Base-by-base conservation (phyloP, 2,888 invertebrate species). In the Chloroclystis v-ata region DNA sequence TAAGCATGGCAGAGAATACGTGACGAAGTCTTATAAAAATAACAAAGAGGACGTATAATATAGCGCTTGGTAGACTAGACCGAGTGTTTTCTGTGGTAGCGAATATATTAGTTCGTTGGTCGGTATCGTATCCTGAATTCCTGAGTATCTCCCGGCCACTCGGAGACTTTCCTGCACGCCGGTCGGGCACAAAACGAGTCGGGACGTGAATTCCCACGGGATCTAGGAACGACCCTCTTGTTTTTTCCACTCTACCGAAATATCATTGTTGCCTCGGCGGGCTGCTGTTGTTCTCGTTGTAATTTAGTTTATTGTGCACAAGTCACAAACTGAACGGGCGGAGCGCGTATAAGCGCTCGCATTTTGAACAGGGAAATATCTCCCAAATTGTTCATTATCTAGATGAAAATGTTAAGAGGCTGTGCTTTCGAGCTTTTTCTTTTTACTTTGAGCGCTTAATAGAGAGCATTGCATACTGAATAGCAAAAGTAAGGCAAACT, bases 301-400 rank as follows among this genome's bases (percentile, higher is more conserved):
- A 81, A 82, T 82, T 81, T 76, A 76, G 72, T 81, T 82, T 81
- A 80, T 80, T 78, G 72, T 75, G 71, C 67, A 68, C 69, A 70
- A 76, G 72, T 76, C 72, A 70, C 70, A 66, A 68, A 70, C 71
- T 67, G 69, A 67, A 66, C 64, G 66, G 65, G 54, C 60, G 57
- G 54, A 55, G 61, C 61, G 60, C 61, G 65, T 59, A 60, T 60
- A 54, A 57, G 64, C 65, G 65, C 69, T 64, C 61, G 61, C 63
- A 63, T 69, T 75, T 67, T 60, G 65, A 73, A 76, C 57, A 65
- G 61, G 66, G 51, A 63, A 65, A 71, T 69, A 67, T 73, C 63
- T 57, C 53, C 58, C 63, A 61, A 69, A 69, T 59, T 61, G 63
- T 67, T 65, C 60, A 67, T 69, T 70, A 57, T 44, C 49, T 38